Percentiles rank a stretch among this genome's conserved stretches.
Evolutionary conservation across 2,113 vertebrate species (phyloP).

Genomic region (Struthidea cinerea): DNA sequence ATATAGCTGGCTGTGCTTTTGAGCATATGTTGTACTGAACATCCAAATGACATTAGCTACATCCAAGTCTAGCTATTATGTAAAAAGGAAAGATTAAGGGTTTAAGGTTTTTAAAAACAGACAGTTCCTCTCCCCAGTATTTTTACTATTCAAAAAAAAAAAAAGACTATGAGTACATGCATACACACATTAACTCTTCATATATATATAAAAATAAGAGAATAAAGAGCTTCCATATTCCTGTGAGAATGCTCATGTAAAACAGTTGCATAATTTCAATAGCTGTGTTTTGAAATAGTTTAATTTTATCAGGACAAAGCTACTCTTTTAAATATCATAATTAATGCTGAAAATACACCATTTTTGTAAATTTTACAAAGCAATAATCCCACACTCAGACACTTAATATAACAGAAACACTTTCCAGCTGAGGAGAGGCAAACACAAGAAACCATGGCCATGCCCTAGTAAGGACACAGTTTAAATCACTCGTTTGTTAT

Average conservation of each 20-base stretch:
- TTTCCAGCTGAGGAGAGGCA: neutral
- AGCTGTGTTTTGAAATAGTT: neutral
- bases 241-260: neutral
- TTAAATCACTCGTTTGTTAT: slow-evolving; percentile 13
- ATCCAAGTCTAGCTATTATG: neutral
- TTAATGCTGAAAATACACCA: neutral
- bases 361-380: neutral
- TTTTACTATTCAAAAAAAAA: neutral
- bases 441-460: neutral
- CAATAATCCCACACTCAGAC: neutral
- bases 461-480: neutral
- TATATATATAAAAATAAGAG: neutral
- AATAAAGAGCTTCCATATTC: neutral
- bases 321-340: neutral
- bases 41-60: slow-evolving; percentile 34
- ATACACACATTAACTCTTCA: neutral
- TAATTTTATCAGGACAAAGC: neutral
- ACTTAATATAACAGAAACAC: neutral
- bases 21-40: slow-evolving; percentile 24
- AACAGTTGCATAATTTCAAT: neutral
- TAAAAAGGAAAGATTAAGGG: neutral
- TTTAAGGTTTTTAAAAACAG: slow-evolving; percentile 18
- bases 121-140: neutral
- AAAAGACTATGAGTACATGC: neutral
- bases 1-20: slow-evolving; percentile 15